phyloP scores from a whole-genome alignment of 2,797 vertebrate species.

The Podarcis lilfordi region DNA sequence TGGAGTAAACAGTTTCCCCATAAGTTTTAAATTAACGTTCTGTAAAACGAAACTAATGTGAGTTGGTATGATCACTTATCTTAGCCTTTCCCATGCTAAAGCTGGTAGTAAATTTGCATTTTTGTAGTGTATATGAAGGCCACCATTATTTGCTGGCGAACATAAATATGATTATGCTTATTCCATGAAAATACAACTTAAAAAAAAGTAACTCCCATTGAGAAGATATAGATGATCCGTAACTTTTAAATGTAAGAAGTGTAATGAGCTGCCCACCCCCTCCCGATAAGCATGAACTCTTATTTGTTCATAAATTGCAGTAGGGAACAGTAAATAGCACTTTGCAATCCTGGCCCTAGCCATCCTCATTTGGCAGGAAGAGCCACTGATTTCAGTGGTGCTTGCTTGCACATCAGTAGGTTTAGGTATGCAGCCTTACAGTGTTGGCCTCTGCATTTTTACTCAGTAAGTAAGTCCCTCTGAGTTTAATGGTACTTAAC shows the following conservation, averaged over 20 bases:
- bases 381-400: not conserved
- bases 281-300: not conserved
- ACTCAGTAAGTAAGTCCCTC: not conserved
- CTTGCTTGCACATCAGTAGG: not conserved
- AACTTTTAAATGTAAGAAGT: not conserved
- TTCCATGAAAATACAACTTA: not conserved
- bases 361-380: not conserved
- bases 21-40: slow-evolving; percentile 72
- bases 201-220: not conserved
- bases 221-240: slow-evolving; percentile 11
- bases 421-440: slow-evolving; percentile 34
- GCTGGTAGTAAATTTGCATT: slow-evolving; percentile 9
- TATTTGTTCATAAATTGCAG: not conserved
- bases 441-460: slow-evolving; percentile 4
- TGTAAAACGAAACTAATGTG: slow-evolving; percentile 71
- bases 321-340: slow-evolving; percentile 12
- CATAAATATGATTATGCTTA: slow-evolving; percentile 19
- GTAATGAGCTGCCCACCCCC: not conserved
- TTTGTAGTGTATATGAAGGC: not conserved
- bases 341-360: slow-evolving; percentile 9
- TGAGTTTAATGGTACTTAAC: not conserved
- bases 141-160: slow-evolving; percentile 37
- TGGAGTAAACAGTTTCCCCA: not conserved
- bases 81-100: slow-evolving; percentile 23
- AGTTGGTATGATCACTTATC: slow-evolving; percentile 14